Evolutionary conservation across 2,888 invertebrate species (phyloP).

Genomic region (Agrilus biguttatus): DNA sequence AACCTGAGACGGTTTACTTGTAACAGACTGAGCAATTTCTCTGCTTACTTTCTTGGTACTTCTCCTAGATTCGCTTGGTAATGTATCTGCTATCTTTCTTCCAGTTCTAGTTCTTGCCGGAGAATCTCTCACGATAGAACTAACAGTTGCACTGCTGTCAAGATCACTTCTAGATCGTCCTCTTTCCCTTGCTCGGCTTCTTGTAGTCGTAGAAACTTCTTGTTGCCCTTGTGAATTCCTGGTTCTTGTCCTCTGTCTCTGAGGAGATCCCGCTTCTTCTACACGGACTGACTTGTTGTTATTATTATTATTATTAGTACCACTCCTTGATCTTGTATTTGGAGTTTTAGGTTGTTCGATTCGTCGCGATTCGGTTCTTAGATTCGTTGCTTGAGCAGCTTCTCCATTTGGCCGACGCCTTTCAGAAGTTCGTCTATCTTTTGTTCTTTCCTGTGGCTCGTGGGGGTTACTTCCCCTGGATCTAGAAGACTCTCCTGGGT

Average conservation of each 20-base stretch:
- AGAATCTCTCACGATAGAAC: slow-evolving; percentile 9
- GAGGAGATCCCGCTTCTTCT: no score
- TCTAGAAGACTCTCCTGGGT: slow-evolving; percentile 3
- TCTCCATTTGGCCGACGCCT: background rate
- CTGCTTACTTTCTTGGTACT: slow-evolving; percentile 2
- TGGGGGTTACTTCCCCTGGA: slow-evolving; percentile 2
- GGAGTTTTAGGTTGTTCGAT: background rate
- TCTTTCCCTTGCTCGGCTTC: background rate
- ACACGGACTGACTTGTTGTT: no score
- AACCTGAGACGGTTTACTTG: slow-evolving; percentile 4
- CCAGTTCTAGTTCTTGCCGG: slow-evolving; percentile 20
- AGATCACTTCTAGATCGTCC: background rate
- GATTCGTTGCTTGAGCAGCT: background rate
- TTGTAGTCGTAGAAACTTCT: slow-evolving; percentile 2
- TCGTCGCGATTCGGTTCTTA: background rate
- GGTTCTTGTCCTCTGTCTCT: no score
- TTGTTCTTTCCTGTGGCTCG: slow-evolving; percentile 10
- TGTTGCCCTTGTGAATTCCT: background rate
- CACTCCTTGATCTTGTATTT: background rate
- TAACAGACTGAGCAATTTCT: slow-evolving; percentile 1
- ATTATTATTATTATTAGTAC: no score
- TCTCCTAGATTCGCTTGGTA: slow-evolving; percentile 1
- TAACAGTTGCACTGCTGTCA: slow-evolving; percentile 1
- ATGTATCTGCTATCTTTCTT: slow-evolving; percentile 11
- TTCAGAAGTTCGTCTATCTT: slow-evolving; percentile 7